Conservation (phyloP, 2,113 vertebrate genomes). For the Australoheros scitulus region DNA sequence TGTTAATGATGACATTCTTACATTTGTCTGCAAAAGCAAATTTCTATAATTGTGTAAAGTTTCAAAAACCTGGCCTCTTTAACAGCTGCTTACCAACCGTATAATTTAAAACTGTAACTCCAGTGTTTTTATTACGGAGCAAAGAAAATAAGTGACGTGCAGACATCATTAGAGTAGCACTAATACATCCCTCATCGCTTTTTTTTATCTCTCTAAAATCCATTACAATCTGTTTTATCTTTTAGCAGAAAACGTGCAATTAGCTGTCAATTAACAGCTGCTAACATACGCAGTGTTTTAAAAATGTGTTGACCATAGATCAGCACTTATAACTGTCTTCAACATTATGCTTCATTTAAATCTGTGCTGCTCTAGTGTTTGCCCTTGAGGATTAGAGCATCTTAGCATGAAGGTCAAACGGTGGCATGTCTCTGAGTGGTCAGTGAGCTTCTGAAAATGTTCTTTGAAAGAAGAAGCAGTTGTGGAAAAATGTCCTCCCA, state of each 20-base stretch:
- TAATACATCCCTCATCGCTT: not conserved
- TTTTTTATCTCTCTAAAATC: not conserved
- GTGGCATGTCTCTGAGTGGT: slow-evolving; percentile 4
- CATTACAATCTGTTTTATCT: not conserved
- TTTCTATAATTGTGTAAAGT: not conserved
- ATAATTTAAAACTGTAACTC: not conserved
- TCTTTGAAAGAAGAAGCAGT: slow-evolving; percentile 32
- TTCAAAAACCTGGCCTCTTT: not conserved
- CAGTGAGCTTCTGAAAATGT: slow-evolving; percentile 12
- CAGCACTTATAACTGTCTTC: not conserved
- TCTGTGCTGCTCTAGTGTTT: not conserved
- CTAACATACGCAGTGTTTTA: not conserved
- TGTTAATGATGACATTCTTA: not conserved
- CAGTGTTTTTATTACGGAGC: not conserved
- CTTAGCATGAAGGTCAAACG: not conserved
- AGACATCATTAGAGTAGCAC: slow-evolving; percentile 8
- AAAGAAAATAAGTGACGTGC: not conserved
- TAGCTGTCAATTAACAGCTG: slow-evolving; percentile 14
- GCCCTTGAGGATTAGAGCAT: not conserved
- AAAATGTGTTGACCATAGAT: not conserved
- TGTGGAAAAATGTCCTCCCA: slow-evolving; percentile 53
- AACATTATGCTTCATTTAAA: not conserved
- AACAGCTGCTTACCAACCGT: not conserved
- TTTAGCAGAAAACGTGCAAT: not conserved
- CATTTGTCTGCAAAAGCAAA: not conserved